Percentiles rank a stretch among this genome's conserved stretches.
Conservation (phyloP, 2,797 vertebrate species). For the Etheostoma perlongum region DNA sequence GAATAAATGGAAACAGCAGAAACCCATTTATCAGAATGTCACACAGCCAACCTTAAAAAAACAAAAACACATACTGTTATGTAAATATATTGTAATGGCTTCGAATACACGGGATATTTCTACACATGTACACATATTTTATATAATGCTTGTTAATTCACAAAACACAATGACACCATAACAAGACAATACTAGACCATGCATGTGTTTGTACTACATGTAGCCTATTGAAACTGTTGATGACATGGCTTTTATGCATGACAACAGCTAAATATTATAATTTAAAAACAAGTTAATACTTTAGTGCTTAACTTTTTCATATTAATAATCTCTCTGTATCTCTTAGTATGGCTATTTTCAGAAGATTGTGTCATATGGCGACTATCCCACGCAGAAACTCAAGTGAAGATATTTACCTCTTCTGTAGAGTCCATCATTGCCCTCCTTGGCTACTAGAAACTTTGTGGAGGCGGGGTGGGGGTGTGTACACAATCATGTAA, state of each 20-base stretch:
- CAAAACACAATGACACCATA: conserved; percentile 10
- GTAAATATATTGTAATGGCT: conserved; percentile 35
- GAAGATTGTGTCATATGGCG: too few species aligned
- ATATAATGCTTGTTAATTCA: conserved; percentile 27
- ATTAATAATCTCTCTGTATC: too few species aligned
- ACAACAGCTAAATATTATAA: not conserved
- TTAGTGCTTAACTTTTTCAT: too few species aligned
- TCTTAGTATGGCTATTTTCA: too few species aligned
- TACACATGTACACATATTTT: conserved; percentile 15
- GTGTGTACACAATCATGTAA: too few species aligned
- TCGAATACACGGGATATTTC: conserved; percentile 20
- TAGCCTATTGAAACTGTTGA: not conserved
- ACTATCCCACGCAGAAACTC: too few species aligned
- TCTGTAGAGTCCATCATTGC: too few species aligned
- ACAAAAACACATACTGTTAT: not conserved
- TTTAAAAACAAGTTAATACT: not conserved
- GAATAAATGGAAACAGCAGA: conserved; percentile 43
- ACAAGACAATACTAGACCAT: conserved; percentile 26
- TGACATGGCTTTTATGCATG: not conserved
- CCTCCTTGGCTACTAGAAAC: too few species aligned
- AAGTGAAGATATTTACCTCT: too few species aligned
- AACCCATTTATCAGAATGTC: conserved; percentile 58
- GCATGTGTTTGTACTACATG: not conserved
- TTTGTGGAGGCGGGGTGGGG: too few species aligned
- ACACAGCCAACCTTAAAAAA: not conserved